Percentiles rank a stretch among this genome's conserved stretches.
phyloP scores from a whole-genome alignment of 2,888 invertebrate genomes.

The Eretmocerus hayati region DNA sequence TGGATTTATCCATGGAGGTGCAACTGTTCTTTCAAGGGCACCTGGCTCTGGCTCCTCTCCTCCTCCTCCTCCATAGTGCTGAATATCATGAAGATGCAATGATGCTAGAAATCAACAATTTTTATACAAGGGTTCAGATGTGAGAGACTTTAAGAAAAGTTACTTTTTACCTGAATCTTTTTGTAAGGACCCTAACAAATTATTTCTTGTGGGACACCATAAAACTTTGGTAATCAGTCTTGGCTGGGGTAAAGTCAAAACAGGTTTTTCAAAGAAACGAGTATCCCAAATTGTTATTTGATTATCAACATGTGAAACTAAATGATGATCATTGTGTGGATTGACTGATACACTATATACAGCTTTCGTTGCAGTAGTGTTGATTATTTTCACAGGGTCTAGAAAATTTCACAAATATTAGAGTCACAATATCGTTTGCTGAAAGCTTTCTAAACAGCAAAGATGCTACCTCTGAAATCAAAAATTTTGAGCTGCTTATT shows the following conservation, averaged over 20 bases:
- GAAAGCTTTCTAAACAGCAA: no score
- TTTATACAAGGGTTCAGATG: not conserved
- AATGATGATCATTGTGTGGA: conserved; percentile 66
- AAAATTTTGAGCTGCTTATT: conserved; percentile 81
- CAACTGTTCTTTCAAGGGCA: conserved; percentile 64
- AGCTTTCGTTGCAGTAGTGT: conserved; percentile 67
- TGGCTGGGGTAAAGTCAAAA: conserved; percentile 62
- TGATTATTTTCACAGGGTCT: conserved; percentile 68
- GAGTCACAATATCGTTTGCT: no score
- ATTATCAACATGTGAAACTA: conserved; percentile 79
- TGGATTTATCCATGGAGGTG: conserved; percentile 41
- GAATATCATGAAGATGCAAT: conserved; percentile 80
- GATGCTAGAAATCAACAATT: conserved; percentile 37
- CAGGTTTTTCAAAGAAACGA: conserved; percentile 77
- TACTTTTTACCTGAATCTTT: conserved; percentile 54
- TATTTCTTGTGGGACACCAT: conserved; percentile 87
- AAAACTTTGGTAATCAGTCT: conserved; percentile 67
- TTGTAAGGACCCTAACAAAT: conserved; percentile 73
- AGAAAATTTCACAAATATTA: conserved; percentile 20
- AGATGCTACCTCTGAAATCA: conserved; percentile 78
- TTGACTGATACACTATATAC: conserved; percentile 78
- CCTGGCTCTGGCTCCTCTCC: conserved; percentile 72
- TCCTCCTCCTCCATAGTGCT: conserved; percentile 59
- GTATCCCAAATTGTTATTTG: conserved; percentile 84
- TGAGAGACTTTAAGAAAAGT: not conserved